Conservation (phyloP, 1,140 invertebrate genomes). For the Phenacoccus solenopsis region DNA sequence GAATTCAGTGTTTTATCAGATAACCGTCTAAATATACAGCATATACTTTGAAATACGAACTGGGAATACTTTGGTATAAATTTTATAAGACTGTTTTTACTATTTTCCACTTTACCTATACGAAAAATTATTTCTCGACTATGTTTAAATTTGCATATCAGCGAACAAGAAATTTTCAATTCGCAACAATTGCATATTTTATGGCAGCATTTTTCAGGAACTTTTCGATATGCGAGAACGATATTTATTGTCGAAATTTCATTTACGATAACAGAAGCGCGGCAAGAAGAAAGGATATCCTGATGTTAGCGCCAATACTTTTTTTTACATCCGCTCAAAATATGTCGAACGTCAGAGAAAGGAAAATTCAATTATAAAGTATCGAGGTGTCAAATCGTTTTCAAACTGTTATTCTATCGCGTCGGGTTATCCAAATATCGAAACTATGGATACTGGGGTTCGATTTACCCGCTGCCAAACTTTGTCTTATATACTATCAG, state of each 20-base stretch:
- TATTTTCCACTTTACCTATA: constrained; percentile 4
- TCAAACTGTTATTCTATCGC: not conserved
- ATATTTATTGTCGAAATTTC: constrained; percentile 11
- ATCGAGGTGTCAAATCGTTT: not conserved
- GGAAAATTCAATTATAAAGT: not conserved
- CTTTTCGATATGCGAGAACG: constrained; percentile 4
- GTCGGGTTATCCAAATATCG: not conserved
- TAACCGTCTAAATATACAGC: constrained; percentile 9
- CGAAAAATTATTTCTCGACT: constrained; percentile 8
- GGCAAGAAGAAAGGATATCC: not conserved
- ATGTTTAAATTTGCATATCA: constrained; percentile 9
- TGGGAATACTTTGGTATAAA: constrained; percentile 1
- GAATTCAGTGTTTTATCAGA: constrained; percentile 4
- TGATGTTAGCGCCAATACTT: not conserved
- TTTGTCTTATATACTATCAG: too few relatives aligned
- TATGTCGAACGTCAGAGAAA: not conserved
- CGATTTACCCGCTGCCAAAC: too few relatives aligned
- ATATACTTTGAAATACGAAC: constrained; percentile 7
- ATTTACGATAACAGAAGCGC: not conserved
- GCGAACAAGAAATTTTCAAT: not conserved
- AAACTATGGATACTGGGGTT: not conserved
- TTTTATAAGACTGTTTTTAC: constrained; percentile 11
- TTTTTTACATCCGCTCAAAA: not conserved
- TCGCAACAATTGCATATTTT: constrained; percentile 14
- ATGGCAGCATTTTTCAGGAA: not conserved